phyloP scores from a whole-genome alignment of 1,140 invertebrate species.

The Zaprionus lachaisei region DNA sequence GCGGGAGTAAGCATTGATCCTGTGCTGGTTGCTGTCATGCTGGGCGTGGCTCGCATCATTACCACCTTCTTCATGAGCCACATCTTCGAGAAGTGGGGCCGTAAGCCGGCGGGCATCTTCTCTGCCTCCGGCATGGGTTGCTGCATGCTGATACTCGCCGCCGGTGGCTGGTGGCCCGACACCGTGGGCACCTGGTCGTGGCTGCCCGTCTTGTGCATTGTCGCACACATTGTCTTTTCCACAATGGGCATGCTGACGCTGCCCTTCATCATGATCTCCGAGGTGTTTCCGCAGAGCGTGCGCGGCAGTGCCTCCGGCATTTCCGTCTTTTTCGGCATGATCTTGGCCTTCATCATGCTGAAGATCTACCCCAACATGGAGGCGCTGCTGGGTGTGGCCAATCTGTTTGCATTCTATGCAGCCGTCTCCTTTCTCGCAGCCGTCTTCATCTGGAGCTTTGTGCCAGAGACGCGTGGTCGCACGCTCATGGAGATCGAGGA shows the following conservation, averaged over 20 bases:
- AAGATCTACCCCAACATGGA: conserved; percentile 90
- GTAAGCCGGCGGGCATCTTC: conserved; percentile 86
- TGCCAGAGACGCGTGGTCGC: conserved; percentile 94
- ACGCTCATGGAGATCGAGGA: conserved; percentile 90
- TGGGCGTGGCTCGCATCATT: conserved; percentile 86
- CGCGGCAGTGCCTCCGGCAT: conserved; percentile 89
- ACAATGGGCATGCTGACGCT: conserved; percentile 88
- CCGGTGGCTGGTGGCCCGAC: conserved; percentile 76
- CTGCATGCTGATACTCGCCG: conserved; percentile 86
- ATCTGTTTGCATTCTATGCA: conserved; percentile 91
- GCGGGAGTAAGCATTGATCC: conserved; percentile 87
- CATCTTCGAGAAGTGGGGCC: conserved; percentile 86
- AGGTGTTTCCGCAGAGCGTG: conserved; percentile 89
- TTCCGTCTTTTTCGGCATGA: conserved; percentile 88
- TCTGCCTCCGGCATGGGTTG: conserved; percentile 88
- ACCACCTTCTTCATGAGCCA: conserved; percentile 86
- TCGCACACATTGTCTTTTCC: conserved; percentile 87
- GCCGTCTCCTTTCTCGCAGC: conserved; percentile 88
- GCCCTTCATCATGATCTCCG: conserved; percentile 91
- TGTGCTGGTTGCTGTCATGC: conserved; percentile 86
- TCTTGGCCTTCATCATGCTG: conserved; percentile 90
- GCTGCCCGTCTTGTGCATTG: conserved; percentile 85
- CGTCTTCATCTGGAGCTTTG: conserved; percentile 88
- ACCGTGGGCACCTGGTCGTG: conserved; percentile 53
- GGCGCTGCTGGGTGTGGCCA: conserved; percentile 86